Evolutionary conservation across 1,140 invertebrate genomes (phyloP).

Genomic region (Hyphantria cunea): DNA sequence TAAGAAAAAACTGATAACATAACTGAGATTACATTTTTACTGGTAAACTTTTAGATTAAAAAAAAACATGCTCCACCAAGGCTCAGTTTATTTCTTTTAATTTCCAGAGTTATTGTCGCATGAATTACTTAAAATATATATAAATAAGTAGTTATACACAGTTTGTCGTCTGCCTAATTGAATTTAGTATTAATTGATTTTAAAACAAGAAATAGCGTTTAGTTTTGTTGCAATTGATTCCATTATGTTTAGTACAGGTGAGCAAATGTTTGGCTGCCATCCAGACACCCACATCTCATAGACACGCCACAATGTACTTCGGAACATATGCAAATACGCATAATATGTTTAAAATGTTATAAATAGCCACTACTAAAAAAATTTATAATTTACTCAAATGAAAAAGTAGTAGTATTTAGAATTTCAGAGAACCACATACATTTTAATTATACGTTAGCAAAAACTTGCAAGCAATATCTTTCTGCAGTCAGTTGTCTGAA

Average conservation of each 20-base stretch:
- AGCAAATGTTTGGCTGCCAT: conserved; percentile 66
- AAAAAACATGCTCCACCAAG: too few species aligned
- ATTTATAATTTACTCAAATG: neutral
- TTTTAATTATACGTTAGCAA: neutral
- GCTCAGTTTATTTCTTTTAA: too few species aligned
- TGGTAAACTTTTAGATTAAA: too few species aligned
- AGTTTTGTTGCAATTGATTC: conserved; percentile 43
- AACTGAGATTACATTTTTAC: too few species aligned
- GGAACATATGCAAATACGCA: conserved; percentile 62
- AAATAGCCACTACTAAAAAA: conserved; percentile 22
- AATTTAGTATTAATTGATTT: too few species aligned
- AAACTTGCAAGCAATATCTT: too few species aligned
- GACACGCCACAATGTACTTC: conserved; percentile 52
- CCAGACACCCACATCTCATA: conserved; percentile 58
- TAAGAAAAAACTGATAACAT: too few species aligned
- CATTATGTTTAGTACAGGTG: conserved; percentile 67
- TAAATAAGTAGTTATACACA: too few species aligned
- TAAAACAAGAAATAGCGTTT: neutral
- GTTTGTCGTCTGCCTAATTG: too few species aligned
- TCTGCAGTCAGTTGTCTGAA: neutral
- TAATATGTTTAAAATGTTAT: conserved; percentile 28
- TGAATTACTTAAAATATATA: too few species aligned
- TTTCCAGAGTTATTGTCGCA: too few species aligned
- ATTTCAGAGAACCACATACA: neutral
- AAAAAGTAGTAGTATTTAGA: neutral